Percentiles rank a stretch among this genome's conserved stretches.
phyloP scores from a whole-genome alignment of 2,113 vertebrate species.

The Cacatua alba region DNA sequence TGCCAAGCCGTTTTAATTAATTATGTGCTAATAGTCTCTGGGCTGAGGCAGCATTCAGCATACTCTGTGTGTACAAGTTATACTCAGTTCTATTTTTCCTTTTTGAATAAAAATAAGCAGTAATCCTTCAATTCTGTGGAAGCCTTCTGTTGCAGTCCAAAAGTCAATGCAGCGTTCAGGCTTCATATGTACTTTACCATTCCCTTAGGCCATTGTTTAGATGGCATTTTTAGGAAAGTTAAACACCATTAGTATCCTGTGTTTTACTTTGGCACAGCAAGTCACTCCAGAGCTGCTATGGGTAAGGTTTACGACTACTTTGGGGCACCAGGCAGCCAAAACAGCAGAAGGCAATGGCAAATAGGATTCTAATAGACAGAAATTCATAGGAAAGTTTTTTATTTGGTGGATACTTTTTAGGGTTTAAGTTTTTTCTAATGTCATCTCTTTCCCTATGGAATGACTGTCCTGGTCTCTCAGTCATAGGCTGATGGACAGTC shows the following conservation, averaged over 20 bases:
- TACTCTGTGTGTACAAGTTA: background rate
- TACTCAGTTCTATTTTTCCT: background rate
- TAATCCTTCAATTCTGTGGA: background rate
- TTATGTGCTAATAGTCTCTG: constrained; percentile 48
- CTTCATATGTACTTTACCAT: background rate
- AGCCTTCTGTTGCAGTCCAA: constrained; percentile 41
- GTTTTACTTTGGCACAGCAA: background rate
- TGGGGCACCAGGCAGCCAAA: background rate
- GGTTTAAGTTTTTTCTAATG: rapidly evolving
- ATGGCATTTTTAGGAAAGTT: background rate
- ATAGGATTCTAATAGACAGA: background rate
- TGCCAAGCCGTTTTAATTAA: constrained; percentile 63
- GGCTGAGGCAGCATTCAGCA: background rate
- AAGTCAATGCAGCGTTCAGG: constrained; percentile 40
- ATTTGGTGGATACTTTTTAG: background rate
- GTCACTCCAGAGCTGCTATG: background rate
- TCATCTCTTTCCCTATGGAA: background rate
- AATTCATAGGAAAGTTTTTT: background rate
- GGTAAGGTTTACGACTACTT: background rate
- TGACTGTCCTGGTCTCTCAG: background rate
- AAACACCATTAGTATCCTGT: background rate
- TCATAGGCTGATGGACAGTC: background rate
- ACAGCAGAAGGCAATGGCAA: background rate
- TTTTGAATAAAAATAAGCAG: constrained; percentile 29
- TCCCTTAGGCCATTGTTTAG: background rate